A percentile compares a stretch with the other conserved stretches of the same genome.
These are phyloP conservation scores for Onychorhynchus coronatus DNA, from an alignment of 2,113 vertebrate species.

Conservation along the genomic window DNA sequence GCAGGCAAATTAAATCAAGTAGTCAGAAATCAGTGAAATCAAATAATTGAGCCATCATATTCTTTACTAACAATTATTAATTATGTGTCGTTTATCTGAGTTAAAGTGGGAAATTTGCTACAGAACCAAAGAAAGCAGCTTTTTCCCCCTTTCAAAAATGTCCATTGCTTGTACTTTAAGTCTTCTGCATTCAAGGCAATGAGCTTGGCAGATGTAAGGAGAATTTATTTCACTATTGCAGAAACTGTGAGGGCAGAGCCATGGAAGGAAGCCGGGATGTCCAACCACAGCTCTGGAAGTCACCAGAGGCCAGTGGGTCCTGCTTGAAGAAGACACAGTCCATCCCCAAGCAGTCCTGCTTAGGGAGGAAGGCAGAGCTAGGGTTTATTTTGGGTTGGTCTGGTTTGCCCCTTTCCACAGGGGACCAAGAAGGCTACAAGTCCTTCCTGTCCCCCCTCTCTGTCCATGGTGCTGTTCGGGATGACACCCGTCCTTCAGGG, in stretches of 20 bases:
- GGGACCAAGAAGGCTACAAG: background rate
- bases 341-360: rapidly evolving
- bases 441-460: background rate
- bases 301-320: background rate
- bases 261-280: background rate
- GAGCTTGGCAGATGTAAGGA: background rate
- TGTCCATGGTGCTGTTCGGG: background rate
- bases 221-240: background rate
- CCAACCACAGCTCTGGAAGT: background rate
- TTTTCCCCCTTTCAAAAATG: background rate
- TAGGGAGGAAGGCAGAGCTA: background rate
- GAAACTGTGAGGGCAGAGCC: background rate
- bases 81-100: background rate
- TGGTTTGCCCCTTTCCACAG: no score
- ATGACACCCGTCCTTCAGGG: background rate
- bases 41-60: background rate
- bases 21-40: background rate
- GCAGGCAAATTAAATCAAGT: background rate
- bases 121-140: background rate
- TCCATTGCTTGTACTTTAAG: background rate
- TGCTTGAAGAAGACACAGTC: background rate
- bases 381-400: no score
- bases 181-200: background rate
- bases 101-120: background rate
- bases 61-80: background rate